A percentile compares a stretch with the other conserved stretches of the same genome.
These are phyloP conservation scores for Cecropterus lyciades DNA, from an alignment of 1,140 invertebrate species.

Conservation along the genomic window DNA sequence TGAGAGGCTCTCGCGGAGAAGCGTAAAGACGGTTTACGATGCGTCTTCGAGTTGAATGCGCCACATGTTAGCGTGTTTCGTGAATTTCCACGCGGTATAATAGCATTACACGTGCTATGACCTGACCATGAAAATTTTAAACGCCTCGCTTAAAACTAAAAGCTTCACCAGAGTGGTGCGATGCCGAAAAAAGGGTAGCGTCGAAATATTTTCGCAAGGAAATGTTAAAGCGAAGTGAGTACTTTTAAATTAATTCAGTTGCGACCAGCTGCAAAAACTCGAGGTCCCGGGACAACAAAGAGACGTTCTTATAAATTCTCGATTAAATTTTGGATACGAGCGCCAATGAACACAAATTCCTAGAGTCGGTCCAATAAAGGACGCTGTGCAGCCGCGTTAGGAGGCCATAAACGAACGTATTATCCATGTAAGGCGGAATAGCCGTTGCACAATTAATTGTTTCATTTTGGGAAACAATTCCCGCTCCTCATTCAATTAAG, in stretches of 20 bases:
- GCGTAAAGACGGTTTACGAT: constrained; percentile 83
- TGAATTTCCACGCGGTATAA: constrained; percentile 70
- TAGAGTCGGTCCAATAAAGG: constrained; percentile 83
- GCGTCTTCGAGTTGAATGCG: constrained; percentile 79
- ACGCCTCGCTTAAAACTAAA: constrained; percentile 71
- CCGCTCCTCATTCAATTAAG: constrained; percentile 84
- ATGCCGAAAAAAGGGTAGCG: constrained; percentile 43
- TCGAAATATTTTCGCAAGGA: constrained; percentile 49
- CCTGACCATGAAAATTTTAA: constrained; percentile 82
- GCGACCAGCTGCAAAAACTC: constrained; percentile 68
- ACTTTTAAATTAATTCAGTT: constrained; percentile 61
- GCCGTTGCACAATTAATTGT: constrained; percentile 84
- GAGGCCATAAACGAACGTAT: constrained; percentile 83
- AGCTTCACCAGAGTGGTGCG: constrained; percentile 46
- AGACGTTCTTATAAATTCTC: constrained; percentile 80
- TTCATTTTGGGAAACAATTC: constrained; percentile 84
- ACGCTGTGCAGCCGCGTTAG: constrained; percentile 82
- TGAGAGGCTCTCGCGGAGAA: constrained; percentile 75
- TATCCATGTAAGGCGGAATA: constrained; percentile 84
- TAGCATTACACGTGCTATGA: constrained; percentile 76
- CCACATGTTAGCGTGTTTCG: constrained; percentile 74
- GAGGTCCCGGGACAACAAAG: constrained; percentile 63
- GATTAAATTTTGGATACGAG: constrained; percentile 82
- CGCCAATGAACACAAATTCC: constrained; percentile 82
- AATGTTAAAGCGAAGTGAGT: constrained; percentile 49